These are phyloP conservation scores for Tinamus major DNA, from an alignment of 2,797 vertebrate species.

Conservation along the genomic window DNA sequence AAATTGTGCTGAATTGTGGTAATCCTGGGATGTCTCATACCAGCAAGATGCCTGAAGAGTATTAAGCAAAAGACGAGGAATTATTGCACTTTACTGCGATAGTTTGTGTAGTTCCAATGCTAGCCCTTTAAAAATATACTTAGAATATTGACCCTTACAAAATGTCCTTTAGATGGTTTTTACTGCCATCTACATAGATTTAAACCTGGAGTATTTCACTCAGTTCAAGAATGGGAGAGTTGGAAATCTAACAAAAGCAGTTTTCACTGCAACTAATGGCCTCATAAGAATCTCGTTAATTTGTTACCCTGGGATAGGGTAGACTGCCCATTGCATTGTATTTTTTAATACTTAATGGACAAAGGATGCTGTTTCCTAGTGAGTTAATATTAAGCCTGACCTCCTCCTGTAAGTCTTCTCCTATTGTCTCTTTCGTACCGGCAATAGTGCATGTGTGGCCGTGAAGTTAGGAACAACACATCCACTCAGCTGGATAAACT, in stretches of 20 bases:
- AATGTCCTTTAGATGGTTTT: not conserved
- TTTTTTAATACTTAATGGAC: not conserved
- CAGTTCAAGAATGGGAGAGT: not conserved
- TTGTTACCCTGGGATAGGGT: not conserved
- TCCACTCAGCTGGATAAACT: not conserved
- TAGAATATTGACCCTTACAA: not conserved
- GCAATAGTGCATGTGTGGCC: rapidly evolving
- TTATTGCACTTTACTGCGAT: not conserved
- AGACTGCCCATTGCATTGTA: not conserved
- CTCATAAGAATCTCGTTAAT: not conserved
- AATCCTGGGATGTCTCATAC: not conserved
- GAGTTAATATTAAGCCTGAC: not conserved
- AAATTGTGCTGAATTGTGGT: rapidly evolving
- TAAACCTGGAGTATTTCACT: not conserved
- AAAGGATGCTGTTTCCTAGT: not conserved
- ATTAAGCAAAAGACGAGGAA: not conserved
- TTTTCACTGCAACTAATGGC: not conserved
- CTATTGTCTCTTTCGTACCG: not conserved
- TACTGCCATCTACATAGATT: not conserved
- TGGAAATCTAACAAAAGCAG: not conserved
- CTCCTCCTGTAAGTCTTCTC: not conserved
- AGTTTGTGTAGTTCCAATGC: not conserved
- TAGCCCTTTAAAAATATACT: not conserved
- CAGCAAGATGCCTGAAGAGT: not conserved
- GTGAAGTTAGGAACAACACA: not conserved